Percentiles rank a stretch among this genome's conserved stretches.
Conservation (phyloP, 2,113 vertebrate genomes). For the Blennius ocellaris region DNA sequence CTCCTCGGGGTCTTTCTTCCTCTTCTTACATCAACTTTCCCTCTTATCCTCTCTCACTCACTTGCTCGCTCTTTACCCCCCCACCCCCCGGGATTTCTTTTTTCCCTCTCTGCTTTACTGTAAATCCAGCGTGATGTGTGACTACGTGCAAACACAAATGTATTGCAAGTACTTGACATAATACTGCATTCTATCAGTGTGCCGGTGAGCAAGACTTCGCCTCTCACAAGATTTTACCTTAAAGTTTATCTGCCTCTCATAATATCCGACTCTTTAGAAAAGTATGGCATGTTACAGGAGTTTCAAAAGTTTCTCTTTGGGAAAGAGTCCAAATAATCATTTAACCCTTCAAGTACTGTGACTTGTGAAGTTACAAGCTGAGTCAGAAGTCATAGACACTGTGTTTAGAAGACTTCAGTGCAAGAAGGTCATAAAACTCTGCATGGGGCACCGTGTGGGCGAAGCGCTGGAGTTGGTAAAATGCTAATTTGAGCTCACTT, state of each 20-base stretch:
- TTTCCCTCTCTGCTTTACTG: constrained; percentile 37
- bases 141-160: constrained; percentile 27
- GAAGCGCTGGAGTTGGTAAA: background rate
- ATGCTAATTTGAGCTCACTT: background rate
- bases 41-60: constrained; percentile 25
- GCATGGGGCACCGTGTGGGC: background rate
- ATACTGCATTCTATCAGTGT: background rate
- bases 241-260: constrained; percentile 1
- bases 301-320: background rate
- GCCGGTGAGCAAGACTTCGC: background rate
- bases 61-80: constrained; percentile 6
- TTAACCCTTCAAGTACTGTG: background rate
- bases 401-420: background rate
- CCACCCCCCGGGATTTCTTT: constrained; percentile 30
- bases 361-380: background rate
- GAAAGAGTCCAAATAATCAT: background rate
- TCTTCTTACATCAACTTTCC: constrained; percentile 43
- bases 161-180: constrained; percentile 6
- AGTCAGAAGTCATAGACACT: background rate
- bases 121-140: constrained; percentile 29
- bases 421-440: background rate
- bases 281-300: background rate
- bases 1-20: constrained; percentile 57
- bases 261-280: background rate
- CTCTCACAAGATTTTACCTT: background rate